These are phyloP conservation scores for Cantharis nigra DNA, from an alignment of 2,888 invertebrate species.

Conservation along the genomic window DNA sequence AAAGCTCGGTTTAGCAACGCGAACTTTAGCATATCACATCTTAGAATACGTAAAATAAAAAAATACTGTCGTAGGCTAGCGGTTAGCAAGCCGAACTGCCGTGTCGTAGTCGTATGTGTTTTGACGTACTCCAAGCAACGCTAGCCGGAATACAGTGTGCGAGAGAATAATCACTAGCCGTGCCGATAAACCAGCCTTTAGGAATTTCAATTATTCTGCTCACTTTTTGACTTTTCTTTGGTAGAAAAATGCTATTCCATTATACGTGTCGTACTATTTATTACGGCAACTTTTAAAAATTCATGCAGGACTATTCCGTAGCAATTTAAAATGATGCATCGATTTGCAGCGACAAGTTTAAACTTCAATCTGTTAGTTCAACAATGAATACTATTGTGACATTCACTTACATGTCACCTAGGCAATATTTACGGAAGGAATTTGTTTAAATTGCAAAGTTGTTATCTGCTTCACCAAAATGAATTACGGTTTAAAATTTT, in stretches of 20 bases:
- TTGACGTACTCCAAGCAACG: too few species aligned
- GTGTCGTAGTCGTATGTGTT: too few species aligned
- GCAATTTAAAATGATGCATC: not conserved
- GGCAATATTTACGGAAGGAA: not conserved
- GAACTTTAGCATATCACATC: not conserved
- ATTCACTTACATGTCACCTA: not conserved
- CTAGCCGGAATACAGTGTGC: too few species aligned
- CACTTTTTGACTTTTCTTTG: not conserved
- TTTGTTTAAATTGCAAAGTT: not conserved
- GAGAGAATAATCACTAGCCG: not conserved
- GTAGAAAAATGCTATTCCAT: not conserved
- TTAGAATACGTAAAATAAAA: not conserved
- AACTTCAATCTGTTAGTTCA: not conserved
- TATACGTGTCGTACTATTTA: not conserved
- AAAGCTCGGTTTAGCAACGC: not conserved
- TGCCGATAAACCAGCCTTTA: not conserved
- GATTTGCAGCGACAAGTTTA: not conserved
- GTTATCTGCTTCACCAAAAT: not conserved
- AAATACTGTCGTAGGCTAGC: too few species aligned
- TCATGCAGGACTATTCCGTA: not conserved
- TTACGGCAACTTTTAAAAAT: not conserved
- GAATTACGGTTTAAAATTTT: not conserved
- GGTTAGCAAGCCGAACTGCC: too few species aligned
- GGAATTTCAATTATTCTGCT: not conserved
- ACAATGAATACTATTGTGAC: not conserved